phyloP scores from a whole-genome alignment of 30 jellyfish, hydroid and myxozoan genomes.

The Cassiopea xamachana region DNA sequence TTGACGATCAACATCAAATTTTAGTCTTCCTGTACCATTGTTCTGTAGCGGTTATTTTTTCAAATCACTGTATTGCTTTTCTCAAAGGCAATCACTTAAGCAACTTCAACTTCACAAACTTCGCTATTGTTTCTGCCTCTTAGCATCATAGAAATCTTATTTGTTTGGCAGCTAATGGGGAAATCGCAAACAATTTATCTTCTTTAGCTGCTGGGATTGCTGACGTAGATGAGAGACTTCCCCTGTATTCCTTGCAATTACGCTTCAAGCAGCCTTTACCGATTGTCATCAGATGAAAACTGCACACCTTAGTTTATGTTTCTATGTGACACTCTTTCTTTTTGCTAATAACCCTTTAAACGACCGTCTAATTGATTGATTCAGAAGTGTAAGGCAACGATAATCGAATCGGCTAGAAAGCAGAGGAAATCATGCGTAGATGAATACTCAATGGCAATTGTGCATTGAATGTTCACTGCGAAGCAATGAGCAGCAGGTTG shows the following conservation, averaged over 20 bases:
- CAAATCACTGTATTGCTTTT: no score
- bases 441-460: background rate
- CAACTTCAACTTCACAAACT: no score
- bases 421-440: conserved; percentile 1
- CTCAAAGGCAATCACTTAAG: no score
- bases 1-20: no score
- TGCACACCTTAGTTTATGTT: background rate
- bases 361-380: background rate
- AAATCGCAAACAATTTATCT: background rate
- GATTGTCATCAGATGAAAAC: background rate
- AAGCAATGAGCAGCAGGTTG: background rate
- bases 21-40: no score
- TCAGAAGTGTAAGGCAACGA: background rate
- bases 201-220: background rate
- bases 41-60: no score
- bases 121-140: background rate
- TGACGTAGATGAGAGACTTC: background rate
- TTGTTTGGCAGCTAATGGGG: background rate
- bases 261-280: background rate
- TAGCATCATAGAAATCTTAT: background rate
- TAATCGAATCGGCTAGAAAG: background rate
- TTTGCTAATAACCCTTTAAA: background rate
- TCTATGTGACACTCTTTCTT: background rate
- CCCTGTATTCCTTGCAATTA: background rate
- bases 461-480: background rate